Evolutionary conservation across 2,113 vertebrate species (phyloP).

Genomic region (Trachemys scripta): DNA sequence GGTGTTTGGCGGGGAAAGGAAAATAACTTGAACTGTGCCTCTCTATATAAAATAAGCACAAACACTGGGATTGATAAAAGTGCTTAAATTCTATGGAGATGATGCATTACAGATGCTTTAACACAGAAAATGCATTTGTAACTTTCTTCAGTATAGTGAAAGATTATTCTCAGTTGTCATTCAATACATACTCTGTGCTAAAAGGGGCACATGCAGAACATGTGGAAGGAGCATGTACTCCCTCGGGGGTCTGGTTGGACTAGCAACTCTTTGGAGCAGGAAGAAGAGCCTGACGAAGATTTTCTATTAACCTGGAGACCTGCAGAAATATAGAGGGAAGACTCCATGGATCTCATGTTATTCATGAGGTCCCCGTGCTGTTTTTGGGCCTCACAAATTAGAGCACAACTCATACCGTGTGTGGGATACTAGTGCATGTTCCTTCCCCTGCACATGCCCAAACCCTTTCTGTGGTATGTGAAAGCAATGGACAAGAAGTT

Average conservation of each 20-base stretch:
- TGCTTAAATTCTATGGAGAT: not conserved
- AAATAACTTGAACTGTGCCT: not conserved
- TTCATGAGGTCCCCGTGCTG: not conserved
- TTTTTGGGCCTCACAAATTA: not conserved
- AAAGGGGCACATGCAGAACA: not conserved
- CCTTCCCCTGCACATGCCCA: not conserved
- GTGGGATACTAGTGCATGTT: not conserved
- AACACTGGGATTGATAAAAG: not conserved
- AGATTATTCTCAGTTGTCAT: conserved; percentile 2
- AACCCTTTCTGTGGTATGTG: not conserved
- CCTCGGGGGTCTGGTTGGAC: not conserved
- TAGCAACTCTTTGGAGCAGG: not conserved
- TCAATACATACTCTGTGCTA: not conserved
- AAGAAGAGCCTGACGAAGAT: not conserved
- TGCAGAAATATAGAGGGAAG: fast-evolving
- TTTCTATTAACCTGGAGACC: not conserved
- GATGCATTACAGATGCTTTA: not conserved
- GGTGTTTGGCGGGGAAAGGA: not conserved
- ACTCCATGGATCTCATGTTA: not conserved
- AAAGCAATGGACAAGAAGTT: not conserved
- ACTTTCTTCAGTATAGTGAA: not conserved
- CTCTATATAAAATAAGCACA: not conserved
- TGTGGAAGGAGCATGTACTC: not conserved
- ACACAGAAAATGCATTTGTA: not conserved
- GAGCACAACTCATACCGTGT: not conserved